Evolutionary conservation across 2,113 vertebrate genomes (phyloP).

Genomic region (Pagrus major): DNA sequence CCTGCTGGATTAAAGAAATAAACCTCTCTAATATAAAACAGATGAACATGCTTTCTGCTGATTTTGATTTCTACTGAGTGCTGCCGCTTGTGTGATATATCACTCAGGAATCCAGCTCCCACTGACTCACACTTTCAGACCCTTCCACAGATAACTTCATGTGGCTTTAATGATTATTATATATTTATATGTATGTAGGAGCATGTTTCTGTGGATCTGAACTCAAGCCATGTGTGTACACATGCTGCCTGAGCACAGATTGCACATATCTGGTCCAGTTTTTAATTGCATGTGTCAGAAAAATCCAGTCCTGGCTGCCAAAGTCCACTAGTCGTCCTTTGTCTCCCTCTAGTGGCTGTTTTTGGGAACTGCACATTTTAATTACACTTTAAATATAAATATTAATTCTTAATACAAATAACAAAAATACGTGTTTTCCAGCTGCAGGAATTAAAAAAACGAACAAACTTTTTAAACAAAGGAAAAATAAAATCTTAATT

Average conservation of each 20-base stretch:
- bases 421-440: not conserved
- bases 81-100: not conserved
- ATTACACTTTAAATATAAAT: not conserved
- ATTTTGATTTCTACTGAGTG: not conserved
- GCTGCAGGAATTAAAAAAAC: accelerated
- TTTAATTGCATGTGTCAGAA: not conserved
- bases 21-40: not conserved
- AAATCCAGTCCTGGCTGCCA: not conserved
- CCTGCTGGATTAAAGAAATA: not conserved
- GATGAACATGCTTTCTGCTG: not conserved
- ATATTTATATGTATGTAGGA: not conserved
- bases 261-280: not conserved
- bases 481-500: not conserved
- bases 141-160: not conserved
- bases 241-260: not conserved
- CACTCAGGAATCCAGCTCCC: not conserved
- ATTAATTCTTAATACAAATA: not conserved
- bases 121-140: not conserved
- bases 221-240: not conserved
- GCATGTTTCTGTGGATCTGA: not conserved
- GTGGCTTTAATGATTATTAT: not conserved
- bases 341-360: constrained; percentile 74
- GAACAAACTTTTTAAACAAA: not conserved
- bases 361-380: not conserved
- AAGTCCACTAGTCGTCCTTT: constrained; percentile 41